These are phyloP conservation scores for Anoplolepis gracilipes DNA, from an alignment of 1,140 invertebrate species.

Conservation along the genomic window DNA sequence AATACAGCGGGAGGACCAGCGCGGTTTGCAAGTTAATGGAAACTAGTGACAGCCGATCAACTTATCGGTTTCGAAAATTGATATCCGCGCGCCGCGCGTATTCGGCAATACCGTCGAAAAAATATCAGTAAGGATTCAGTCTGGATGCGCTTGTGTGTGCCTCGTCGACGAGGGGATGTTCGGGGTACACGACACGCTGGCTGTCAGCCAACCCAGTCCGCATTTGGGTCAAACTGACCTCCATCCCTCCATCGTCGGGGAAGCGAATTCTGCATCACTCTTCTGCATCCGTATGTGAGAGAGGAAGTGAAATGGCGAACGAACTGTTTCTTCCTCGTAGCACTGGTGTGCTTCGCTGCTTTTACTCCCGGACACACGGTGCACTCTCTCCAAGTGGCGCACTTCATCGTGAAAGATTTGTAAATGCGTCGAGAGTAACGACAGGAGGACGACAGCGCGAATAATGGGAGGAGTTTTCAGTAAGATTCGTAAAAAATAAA, in stretches of 20 bases:
- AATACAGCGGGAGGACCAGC: background rate
- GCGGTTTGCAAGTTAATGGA: constrained; percentile 43
- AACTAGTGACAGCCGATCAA: constrained; percentile 68
- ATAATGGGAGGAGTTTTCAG: background rate
- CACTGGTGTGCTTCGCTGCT: background rate
- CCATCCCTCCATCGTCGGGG: background rate
- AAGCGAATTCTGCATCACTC: background rate
- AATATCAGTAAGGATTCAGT: constrained; percentile 70
- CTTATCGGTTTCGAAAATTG: constrained; percentile 74
- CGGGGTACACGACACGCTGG: constrained; percentile 79
- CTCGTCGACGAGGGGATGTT: constrained; percentile 64
- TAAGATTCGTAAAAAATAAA: background rate
- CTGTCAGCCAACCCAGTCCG: constrained; percentile 75
- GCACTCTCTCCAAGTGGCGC: constrained; percentile 19
- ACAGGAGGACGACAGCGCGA: background rate
- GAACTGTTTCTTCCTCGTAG: background rate
- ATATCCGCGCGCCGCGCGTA: constrained; percentile 63
- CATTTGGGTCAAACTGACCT: constrained; percentile 81
- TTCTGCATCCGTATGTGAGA: background rate
- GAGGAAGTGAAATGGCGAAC: background rate
- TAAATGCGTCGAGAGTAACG: constrained; percentile 6
- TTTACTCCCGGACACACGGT: constrained; percentile 25
- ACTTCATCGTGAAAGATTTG: constrained; percentile 40
- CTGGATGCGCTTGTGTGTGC: constrained; percentile 15
- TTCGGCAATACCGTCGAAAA: constrained; percentile 42